These are phyloP conservation scores for Mechanitis messenoides DNA, from an alignment of 2,888 invertebrate species.

Conservation along the genomic window DNA sequence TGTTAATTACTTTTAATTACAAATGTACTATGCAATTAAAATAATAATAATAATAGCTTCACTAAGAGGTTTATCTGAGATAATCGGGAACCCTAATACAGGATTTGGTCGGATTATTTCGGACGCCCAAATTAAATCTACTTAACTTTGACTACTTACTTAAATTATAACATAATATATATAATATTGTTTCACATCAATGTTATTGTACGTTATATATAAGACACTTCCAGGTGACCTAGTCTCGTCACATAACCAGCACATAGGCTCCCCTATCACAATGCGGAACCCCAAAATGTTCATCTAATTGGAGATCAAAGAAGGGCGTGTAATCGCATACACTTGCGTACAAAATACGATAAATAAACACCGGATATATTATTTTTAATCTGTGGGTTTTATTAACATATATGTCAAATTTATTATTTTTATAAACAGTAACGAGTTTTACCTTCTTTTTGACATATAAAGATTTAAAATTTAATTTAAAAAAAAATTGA, in stretches of 20 bases:
- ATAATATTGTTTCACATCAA: too few species aligned
- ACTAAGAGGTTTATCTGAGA: slow-evolving; percentile 18
- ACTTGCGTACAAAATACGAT: slow-evolving; percentile 43
- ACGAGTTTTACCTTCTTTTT: too few species aligned
- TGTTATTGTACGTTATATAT: not conserved
- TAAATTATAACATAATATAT: too few species aligned
- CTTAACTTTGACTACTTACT: not conserved
- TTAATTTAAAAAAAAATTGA: not conserved
- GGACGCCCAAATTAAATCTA: slow-evolving; percentile 17
- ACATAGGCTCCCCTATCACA: slow-evolving; percentile 42
- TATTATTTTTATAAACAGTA: not conserved
- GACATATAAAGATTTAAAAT: not conserved
- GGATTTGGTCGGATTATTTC: slow-evolving; percentile 54
- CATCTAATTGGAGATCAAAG: slow-evolving; percentile 76
- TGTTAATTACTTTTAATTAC: not conserved
- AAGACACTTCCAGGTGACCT: slow-evolving; percentile 3
- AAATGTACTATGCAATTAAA: not conserved
- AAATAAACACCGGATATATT: slow-evolving; percentile 41
- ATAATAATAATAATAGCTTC: slow-evolving; percentile 4
- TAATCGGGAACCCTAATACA: slow-evolving; percentile 36
- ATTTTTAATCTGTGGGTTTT: slow-evolving; percentile 13
- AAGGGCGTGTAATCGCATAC: slow-evolving; percentile 68
- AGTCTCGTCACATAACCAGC: slow-evolving; percentile 1
- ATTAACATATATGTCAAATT: not conserved
- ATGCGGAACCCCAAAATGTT: slow-evolving; percentile 70